Conservation (phyloP, 2,888 invertebrate species). For the Aphidoletes aphidimyza region DNA sequence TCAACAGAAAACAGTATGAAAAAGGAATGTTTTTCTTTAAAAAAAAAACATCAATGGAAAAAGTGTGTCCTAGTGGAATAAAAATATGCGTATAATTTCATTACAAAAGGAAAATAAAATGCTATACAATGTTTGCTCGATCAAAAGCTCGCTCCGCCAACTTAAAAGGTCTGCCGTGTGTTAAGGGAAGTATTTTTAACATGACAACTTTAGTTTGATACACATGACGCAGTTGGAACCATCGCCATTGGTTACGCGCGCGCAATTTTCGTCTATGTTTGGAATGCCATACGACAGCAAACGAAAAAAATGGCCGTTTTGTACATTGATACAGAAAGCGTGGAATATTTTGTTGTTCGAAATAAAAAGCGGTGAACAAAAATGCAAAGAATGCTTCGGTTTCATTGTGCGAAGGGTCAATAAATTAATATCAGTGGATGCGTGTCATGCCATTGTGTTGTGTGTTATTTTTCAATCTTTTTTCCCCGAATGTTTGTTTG, state of each 20-base stretch:
- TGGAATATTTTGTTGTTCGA: neutral
- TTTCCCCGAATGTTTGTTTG: neutral
- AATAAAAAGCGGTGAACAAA: neutral
- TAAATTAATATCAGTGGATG: conserved; percentile 18
- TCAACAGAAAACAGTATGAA: too few species aligned
- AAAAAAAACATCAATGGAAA: too few species aligned
- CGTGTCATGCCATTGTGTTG: neutral
- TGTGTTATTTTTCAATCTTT: neutral
- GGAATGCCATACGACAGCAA: neutral
- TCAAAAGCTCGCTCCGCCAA: neutral
- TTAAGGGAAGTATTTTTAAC: neutral
- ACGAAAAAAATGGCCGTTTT: neutral
- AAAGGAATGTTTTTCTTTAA: too few species aligned
- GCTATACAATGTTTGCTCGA: neutral
- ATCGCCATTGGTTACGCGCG: conserved; percentile 35
- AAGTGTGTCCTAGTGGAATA: too few species aligned
- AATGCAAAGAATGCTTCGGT: conserved; percentile 12
- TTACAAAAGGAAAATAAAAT: neutral
- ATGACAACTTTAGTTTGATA: neutral
- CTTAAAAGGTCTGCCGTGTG: neutral
- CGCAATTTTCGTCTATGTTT: neutral
- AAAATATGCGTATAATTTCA: neutral
- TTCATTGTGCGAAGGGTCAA: conserved; percentile 36
- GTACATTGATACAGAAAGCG: neutral
- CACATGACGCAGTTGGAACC: neutral